Conservation (phyloP, 92 coral and sea anemone genomes). For the Metridium senile region DNA sequence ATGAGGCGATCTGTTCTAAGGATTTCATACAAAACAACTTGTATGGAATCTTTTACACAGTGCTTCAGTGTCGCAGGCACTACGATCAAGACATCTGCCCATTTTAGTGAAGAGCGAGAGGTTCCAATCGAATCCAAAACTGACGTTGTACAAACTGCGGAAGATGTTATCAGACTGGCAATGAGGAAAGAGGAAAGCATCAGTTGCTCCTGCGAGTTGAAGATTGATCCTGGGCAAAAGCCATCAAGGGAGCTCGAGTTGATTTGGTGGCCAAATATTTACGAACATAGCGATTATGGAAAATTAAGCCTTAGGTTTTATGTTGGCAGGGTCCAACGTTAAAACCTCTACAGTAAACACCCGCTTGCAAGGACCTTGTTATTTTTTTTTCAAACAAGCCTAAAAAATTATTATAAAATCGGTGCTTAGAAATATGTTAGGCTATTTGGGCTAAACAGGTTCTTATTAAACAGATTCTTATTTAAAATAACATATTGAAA, state of each 20-base stretch:
- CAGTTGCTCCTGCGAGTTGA: not conserved
- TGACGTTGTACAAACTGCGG: not conserved
- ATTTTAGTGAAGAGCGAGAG: slow-evolving; percentile 2
- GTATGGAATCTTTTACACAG: not conserved
- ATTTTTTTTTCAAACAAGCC: too few relatives aligned
- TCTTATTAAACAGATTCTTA: too few relatives aligned
- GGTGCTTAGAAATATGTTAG: too few relatives aligned
- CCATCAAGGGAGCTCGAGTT: slow-evolving; percentile 5
- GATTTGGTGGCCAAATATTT: slow-evolving; percentile 23
- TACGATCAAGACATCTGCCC: not conserved
- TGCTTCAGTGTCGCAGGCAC: not conserved
- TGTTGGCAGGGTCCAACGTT: slow-evolving; percentile 21
- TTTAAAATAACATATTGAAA: too few relatives aligned
- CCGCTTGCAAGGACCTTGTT: too few relatives aligned
- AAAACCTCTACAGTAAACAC: too few relatives aligned
- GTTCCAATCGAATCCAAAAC: not conserved
- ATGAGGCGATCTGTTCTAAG: not conserved
- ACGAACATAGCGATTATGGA: slow-evolving; percentile 1
- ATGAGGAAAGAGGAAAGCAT: not conserved
- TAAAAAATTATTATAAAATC: too few relatives aligned
- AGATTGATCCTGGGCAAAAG: not conserved
- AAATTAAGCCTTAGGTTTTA: slow-evolving; percentile 20
- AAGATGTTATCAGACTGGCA: slow-evolving; percentile 7
- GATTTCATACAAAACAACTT: not conserved
- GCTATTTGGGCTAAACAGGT: too few relatives aligned